Conservation (phyloP, 2,888 invertebrate species). For the Acrobasis consociella region DNA sequence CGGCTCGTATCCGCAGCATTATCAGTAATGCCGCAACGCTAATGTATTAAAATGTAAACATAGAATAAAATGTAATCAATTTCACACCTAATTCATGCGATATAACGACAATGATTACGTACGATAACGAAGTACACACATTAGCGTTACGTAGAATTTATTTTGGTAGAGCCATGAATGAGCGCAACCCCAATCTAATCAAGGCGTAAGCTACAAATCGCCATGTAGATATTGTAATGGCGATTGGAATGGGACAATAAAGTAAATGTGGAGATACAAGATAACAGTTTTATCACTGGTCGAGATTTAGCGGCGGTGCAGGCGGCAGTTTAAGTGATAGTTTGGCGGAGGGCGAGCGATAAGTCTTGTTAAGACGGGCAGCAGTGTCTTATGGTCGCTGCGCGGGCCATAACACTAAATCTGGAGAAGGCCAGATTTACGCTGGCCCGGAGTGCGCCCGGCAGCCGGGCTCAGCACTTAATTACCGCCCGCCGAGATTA, state of each 20-base stretch:
- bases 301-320: conserved; percentile 47
- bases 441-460: conserved; percentile 50
- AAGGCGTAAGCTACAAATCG: conserved; percentile 9
- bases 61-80: too few species aligned
- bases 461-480: conserved; percentile 58
- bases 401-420: conserved; percentile 74
- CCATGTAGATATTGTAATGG: conserved; percentile 18
- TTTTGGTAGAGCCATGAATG: neutral
- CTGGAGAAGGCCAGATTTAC: conserved; percentile 74
- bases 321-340: conserved; percentile 55
- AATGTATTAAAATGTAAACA: too few species aligned
- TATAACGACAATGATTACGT: too few species aligned
- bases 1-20: too few species aligned
- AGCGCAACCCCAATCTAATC: conserved; percentile 9
- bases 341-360: conserved; percentile 40
- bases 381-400: conserved; percentile 55
- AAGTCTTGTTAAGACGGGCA: conserved; percentile 58
- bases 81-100: too few species aligned
- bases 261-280: conserved; percentile 11
- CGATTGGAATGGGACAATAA: conserved; percentile 9
- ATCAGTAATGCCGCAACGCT: too few species aligned
- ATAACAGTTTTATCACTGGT: conserved; percentile 27
- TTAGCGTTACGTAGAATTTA: too few species aligned
- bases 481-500: conserved; percentile 73
- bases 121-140: too few species aligned